Base-by-base conservation (phyloP, 64 coral and sea anemone genomes). In the Cladopsammia gracilis region DNA sequence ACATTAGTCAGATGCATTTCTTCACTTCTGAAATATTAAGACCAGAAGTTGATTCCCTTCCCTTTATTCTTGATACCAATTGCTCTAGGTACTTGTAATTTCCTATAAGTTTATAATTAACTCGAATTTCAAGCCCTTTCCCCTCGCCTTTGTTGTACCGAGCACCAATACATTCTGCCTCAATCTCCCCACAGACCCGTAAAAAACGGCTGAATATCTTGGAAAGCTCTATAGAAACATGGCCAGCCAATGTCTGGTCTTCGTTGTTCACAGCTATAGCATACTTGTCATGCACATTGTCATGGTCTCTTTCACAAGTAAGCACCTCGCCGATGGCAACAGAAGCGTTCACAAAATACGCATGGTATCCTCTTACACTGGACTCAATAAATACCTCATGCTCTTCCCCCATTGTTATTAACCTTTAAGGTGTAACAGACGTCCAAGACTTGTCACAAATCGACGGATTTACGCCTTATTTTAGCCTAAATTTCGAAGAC, bases 271-370 rank as follows among this genome's bases (percentile, higher is more conserved):
- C 84, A 71, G 85, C 92, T 47, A 88, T 87, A 20, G 83, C 91
- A 87, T 87, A 87, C 43, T 93, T 93, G 18, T 93, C 91, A 18
- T 93, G 83, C 59, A 74, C 91, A 93, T 80, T 93, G 83, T 87
- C 48, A 64, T 80, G 15, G 87, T 93, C 84, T 60, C 91, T 93
- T 93, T 93, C 91, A 93, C 91, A 93, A 87, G 49, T 50, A 80
- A 93, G 84, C 62, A 93, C 84, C 74, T 93, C 91, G 71, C 91
- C 91, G 72, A 93, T 93, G 91, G 84, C 62, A 71, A 93, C 91
- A 93, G 64, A 79, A 71, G 91, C 83, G 87, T 93, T 83, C 84
- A 79, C 84, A 93, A 93, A 93, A 93, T 87, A 93, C 70, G 91
- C 91, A 93, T 79, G 91, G 79, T 93, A 93, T 57, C 82, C 49